Evolutionary conservation across 2,888 invertebrate species (phyloP).

Genomic region (Trichacis sp.): DNA sequence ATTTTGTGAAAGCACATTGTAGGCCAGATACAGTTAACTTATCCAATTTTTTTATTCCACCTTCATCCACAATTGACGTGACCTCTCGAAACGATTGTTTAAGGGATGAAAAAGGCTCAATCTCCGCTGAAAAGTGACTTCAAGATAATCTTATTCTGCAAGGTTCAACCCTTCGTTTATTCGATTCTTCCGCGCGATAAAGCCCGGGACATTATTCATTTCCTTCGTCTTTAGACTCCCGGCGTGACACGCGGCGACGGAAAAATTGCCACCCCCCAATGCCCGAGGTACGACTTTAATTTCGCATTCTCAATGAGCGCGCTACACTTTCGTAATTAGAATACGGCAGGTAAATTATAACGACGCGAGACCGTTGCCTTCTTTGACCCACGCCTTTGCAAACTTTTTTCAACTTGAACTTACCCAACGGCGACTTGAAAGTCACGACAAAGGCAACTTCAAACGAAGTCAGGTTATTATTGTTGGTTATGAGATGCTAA

Average conservation of each 20-base stretch:
- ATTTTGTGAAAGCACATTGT: no score
- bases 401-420: slow-evolving; percentile 26
- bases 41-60: no score
- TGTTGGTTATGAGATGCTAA: no score
- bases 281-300: slow-evolving; percentile 26
- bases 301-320: slow-evolving; percentile 21
- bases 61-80: no score
- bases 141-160: no score
- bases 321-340: slow-evolving; percentile 38
- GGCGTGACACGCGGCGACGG: neutral
- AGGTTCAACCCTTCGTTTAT: slow-evolving; percentile 2
- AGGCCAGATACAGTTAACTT: no score
- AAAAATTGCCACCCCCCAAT: neutral
- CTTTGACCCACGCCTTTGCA: slow-evolving; percentile 25
- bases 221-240: neutral
- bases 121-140: no score
- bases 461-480: no score
- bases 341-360: slow-evolving; percentile 37
- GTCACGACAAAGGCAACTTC: neutral
- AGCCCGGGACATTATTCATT: slow-evolving; percentile 1
- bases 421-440: slow-evolving; percentile 3
- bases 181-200: neutral
- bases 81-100: no score
- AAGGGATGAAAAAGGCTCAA: no score
- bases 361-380: slow-evolving; percentile 32